phyloP scores from a whole-genome alignment of 2,113 vertebrate species.

The Dipodomys ordii region DNA sequence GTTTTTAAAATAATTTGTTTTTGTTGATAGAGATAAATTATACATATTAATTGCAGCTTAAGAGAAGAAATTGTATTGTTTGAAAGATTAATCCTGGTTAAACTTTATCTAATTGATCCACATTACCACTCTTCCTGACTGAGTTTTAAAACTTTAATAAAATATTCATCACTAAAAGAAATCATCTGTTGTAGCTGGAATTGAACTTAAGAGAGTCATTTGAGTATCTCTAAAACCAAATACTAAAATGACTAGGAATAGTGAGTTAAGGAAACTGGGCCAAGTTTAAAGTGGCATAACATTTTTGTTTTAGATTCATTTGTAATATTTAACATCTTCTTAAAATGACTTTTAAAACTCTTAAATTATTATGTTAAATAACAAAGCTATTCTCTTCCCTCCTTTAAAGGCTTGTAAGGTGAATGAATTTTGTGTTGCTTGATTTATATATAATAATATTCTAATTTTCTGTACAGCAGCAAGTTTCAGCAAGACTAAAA shows the following conservation, averaged over 20 bases:
- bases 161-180: constrained; percentile 12
- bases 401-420: constrained; percentile 38
- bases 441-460: background rate
- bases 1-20: constrained; percentile 59
- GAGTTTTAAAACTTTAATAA: constrained; percentile 64
- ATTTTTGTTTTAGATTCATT: constrained; percentile 51
- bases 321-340: constrained; percentile 49
- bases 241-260: constrained; percentile 22
- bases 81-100: constrained; percentile 55
- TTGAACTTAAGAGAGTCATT: constrained; percentile 29
- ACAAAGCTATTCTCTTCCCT: background rate
- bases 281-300: background rate
- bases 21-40: constrained; percentile 58
- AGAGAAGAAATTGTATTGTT: constrained; percentile 46
- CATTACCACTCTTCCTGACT: constrained; percentile 29
- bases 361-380: constrained; percentile 54
- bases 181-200: background rate
- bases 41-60: constrained; percentile 46
- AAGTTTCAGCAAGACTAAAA: background rate
- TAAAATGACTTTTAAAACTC: constrained; percentile 44
- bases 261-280: constrained; percentile 36
- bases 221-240: constrained; percentile 1
- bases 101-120: constrained; percentile 38
- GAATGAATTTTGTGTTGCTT: background rate
- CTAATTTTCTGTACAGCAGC: background rate